Evolutionary conservation across 2,888 invertebrate genomes (phyloP), one percentile per base, ranked within the genome.

Genomic region (Protodeltote pygarga): DNA sequence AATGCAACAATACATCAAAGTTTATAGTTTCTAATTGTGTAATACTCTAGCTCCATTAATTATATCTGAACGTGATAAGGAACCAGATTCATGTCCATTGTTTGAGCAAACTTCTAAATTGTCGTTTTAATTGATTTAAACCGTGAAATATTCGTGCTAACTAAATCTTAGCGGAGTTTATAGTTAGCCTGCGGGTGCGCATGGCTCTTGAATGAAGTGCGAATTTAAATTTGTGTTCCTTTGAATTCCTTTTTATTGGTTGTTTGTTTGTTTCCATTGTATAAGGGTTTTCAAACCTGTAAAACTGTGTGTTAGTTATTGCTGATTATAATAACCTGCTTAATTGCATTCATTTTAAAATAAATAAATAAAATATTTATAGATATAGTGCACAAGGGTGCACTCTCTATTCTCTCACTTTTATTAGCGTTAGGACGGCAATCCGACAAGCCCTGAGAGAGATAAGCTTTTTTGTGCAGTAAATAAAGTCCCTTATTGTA

Each of bases 41-140:
- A 73, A 72, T 67, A 44, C 50, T 55, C 65, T 60, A 65, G 51
- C 51, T 66, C 73, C 75, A 79, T 79, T 79, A 74, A 79, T 79
- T 77, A 77, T 77, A 75, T 76, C 72, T 54, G 48, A 42, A 35
- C 20, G 39, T 67, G 79, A 79, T 79, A 79, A 77, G 59, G 50
- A 70, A 70, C 74, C 71, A 65, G 71, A 71, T 63, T 71, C 70
- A 63, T 63, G 70, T 64, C 71, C 53, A 77, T 76, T 78, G 78
- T 79, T 78, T 68, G 47, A 59, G 33, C 57, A 53, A 48, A 69
- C 65, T 72, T 57, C 68, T 67, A 65, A 68, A 77, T 69, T 71
- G 79, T 75, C 73, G 67, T 55, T 62, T 66, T 73, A 77, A 74
- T 75, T 75, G 73, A 77, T 77, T 73, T 73, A 72, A 67, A 44